Conservation (phyloP, 2,797 vertebrate species). For the Chromobotia macracanthus region DNA sequence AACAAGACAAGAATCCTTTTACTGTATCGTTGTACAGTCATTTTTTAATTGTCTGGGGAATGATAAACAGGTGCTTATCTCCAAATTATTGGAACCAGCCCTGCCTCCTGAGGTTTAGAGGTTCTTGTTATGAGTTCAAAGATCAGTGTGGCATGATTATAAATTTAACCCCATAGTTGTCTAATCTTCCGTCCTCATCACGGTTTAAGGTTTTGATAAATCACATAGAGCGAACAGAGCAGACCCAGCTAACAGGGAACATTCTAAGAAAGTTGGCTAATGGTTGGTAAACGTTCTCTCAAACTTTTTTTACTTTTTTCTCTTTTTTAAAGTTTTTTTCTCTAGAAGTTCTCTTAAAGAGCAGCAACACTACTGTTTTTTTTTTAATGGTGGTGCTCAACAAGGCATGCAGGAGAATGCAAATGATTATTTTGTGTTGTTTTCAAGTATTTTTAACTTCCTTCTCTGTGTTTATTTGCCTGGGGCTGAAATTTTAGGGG, state of each 20-base stretch:
- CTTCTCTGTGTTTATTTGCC: constrained; percentile 69
- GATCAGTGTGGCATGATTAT: background rate
- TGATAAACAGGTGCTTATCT: constrained; percentile 69
- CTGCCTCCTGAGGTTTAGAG: constrained; percentile 71
- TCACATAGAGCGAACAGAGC: too few species aligned
- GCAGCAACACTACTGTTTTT: background rate
- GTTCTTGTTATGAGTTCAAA: constrained; percentile 46
- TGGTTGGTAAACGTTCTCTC: too few species aligned
- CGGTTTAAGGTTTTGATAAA: background rate
- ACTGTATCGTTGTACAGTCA: constrained; percentile 43
- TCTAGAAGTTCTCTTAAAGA: too few species aligned
- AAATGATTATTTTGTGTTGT: constrained; percentile 63
- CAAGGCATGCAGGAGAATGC: constrained; percentile 58
- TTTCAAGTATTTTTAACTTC: constrained; percentile 66
- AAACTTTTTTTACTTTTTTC: too few species aligned
- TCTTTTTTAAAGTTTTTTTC: too few species aligned
- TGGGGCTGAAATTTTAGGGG: constrained; percentile 69
- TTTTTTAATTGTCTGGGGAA: constrained; percentile 63
- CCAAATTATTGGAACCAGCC: constrained; percentile 68
- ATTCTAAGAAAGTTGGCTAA: too few species aligned
- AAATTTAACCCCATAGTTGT: constrained; percentile 22
- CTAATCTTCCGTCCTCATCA: background rate
- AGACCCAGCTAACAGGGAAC: too few species aligned
- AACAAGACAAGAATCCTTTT: constrained; percentile 52
- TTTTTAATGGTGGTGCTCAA: constrained; percentile 21